A percentile compares a stretch with the other conserved stretches of the same genome.
Conservation (phyloP, 2,797 vertebrate genomes). For the Mormyrus hasselquistii region DNA sequence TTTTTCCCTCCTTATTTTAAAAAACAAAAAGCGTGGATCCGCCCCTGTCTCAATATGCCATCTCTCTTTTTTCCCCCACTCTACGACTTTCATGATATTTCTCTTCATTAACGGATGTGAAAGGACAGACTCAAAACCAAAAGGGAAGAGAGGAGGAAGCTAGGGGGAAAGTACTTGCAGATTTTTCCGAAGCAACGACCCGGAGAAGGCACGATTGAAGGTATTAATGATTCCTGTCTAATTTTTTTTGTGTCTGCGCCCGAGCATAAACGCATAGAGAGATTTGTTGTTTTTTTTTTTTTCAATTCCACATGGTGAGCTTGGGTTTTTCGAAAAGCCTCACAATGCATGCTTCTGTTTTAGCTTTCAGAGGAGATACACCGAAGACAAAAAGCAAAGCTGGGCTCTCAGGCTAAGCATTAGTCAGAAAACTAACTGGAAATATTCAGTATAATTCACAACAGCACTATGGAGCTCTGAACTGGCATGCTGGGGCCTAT, state of each 20-base stretch:
- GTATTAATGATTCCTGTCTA: neutral
- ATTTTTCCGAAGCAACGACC: neutral
- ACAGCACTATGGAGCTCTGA: neutral
- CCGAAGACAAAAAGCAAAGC: constrained; percentile 1
- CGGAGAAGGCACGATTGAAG: constrained; percentile 13
- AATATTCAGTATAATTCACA: constrained; percentile 9
- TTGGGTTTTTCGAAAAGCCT: neutral
- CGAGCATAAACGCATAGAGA: neutral
- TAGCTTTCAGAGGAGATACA: neutral
- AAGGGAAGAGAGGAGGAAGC: neutral
- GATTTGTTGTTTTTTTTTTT: neutral
- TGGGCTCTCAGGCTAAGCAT: neutral
- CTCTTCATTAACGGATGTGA: constrained; percentile 16
- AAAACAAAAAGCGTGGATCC: constrained; percentile 19
- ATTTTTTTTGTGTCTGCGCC: neutral
- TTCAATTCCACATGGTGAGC: neutral
- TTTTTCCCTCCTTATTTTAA: neutral
- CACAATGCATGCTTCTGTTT: constrained; percentile 5
- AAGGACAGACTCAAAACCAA: neutral
- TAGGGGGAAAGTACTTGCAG: neutral
- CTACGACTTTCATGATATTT: constrained; percentile 21
- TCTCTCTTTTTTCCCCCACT: constrained; percentile 4
- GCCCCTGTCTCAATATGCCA: constrained; percentile 16
- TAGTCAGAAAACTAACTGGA: constrained; percentile 1
- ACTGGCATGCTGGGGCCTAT: neutral